A percentile compares a stretch with the other conserved stretches of the same genome.
Evolutionary conservation across 2,113 vertebrate species (phyloP).

Genomic region (Asarcornis scutulata): DNA sequence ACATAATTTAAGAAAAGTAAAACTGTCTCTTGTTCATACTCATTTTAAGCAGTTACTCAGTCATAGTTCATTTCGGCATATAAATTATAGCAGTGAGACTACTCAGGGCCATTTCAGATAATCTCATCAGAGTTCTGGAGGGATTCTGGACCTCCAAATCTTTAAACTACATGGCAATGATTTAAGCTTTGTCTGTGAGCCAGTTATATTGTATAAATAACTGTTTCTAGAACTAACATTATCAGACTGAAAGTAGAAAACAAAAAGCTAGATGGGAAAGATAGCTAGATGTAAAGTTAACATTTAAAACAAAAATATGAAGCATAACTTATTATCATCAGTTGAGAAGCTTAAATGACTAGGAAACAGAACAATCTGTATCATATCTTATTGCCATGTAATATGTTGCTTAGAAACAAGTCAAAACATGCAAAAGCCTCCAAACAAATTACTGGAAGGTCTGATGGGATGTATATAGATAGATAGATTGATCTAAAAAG

Average conservation of each 20-base stretch:
- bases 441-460: neutral
- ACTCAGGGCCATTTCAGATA: neutral
- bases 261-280: neutral
- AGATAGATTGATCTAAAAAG: neutral
- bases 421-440: neutral
- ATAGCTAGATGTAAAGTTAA: neutral
- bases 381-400: constrained; percentile 5
- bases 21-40: neutral
- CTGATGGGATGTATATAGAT: neutral
- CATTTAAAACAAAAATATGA: neutral
- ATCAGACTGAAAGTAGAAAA: neutral
- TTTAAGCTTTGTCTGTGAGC: neutral
- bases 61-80: neutral
- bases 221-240: neutral
- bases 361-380: neutral
- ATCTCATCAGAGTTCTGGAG: neutral
- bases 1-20: neutral
- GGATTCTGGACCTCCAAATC: neutral
- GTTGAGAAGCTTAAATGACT: neutral
- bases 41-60: neutral
- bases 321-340: neutral
- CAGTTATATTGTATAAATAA: neutral
- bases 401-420: constrained; percentile 57
- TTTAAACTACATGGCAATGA: neutral
- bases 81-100: neutral